Evolutionary conservation across 1,140 invertebrate genomes (phyloP), one percentile per base, ranked within the genome.

Genomic region (Drosophila pruinosa): DNA sequence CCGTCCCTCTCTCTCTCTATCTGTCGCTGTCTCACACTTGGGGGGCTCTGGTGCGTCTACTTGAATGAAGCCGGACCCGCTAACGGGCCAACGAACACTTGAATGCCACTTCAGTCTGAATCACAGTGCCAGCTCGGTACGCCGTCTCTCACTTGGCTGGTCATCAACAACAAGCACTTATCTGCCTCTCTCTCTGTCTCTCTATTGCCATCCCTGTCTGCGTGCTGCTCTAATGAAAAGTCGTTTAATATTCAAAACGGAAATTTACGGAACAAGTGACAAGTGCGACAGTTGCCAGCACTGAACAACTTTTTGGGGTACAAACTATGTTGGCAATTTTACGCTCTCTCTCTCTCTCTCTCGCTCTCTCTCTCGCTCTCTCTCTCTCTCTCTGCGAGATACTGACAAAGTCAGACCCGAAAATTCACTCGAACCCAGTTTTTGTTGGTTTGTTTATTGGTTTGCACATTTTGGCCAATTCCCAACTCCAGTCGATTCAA

Each of bases 201-300:
- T 34, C 21, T n/a, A n/a, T n/a, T n/a, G n/a, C n/a, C n/a, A n/a
- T n/a, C n/a, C n/a, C n/a, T n/a, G n/a, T n/a, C n/a, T n/a, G n/a
- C n/a, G n/a, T n/a, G 1, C 24, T 52, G 47, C 10, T 43, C 56
- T 61, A 68, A 68, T 70, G 58, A 70, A 70, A 63, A 53, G 38
- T 63, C 67, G 59, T 63, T 70, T 63, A 63, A 70, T 70, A 70
- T 70, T 70, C 65, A 69, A 69, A 68, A 62, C 39, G 58, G 39
- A 69, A 62, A 53, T 45, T 68, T 28, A 50, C 34, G 65, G 15
- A 67, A 54, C 36, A 45, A 43, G 58, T 39, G 34, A 48, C 38
- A 69, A 53, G 43, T 58, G 56, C 45, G 56, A 62, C 57, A 36
- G 57, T 62, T 69, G 57, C 26, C 26, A 39, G 47, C 43, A 28